Conservation (phyloP, 2,797 vertebrate genomes). For the Lagorchestes hirsutus region DNA sequence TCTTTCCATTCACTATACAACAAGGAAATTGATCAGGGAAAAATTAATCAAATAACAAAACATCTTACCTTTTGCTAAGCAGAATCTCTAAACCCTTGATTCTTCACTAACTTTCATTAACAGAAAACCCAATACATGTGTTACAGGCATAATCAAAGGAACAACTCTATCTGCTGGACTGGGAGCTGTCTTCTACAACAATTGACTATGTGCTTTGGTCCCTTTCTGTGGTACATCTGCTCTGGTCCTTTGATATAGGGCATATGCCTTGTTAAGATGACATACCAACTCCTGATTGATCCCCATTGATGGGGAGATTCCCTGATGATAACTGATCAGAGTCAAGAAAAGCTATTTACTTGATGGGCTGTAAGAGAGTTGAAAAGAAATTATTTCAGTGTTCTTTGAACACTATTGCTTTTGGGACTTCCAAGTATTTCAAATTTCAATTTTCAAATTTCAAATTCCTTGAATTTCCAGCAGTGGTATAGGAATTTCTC, state of each 20-base stretch:
- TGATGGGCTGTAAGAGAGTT: not conserved
- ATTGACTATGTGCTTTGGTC: too few species aligned
- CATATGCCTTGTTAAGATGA: not conserved
- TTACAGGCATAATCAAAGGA: not conserved
- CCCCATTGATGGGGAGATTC: not conserved
- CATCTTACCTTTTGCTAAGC: not conserved
- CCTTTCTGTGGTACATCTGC: not conserved
- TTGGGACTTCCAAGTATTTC: not conserved
- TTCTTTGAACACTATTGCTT: not conserved
- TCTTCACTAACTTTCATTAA: not conserved
- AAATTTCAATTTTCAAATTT: too few species aligned
- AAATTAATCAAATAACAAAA: not conserved
- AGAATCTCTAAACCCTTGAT: not conserved
- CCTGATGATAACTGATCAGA: not conserved
- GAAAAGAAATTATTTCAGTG: not conserved
- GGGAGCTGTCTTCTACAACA: not conserved
- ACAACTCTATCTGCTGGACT: not conserved
- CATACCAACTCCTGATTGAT: not conserved
- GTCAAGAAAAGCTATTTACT: not conserved
- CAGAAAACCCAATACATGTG: not conserved
- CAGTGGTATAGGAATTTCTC: not conserved
- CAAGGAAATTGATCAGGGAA: not conserved
- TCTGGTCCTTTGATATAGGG: not conserved
- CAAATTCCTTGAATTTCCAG: not conserved
- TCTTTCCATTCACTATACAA: not conserved